Percentiles rank a stretch among this genome's conserved stretches.
phyloP scores from a whole-genome alignment of 2,797 vertebrate genomes.

The Synanceia verrucosa region DNA sequence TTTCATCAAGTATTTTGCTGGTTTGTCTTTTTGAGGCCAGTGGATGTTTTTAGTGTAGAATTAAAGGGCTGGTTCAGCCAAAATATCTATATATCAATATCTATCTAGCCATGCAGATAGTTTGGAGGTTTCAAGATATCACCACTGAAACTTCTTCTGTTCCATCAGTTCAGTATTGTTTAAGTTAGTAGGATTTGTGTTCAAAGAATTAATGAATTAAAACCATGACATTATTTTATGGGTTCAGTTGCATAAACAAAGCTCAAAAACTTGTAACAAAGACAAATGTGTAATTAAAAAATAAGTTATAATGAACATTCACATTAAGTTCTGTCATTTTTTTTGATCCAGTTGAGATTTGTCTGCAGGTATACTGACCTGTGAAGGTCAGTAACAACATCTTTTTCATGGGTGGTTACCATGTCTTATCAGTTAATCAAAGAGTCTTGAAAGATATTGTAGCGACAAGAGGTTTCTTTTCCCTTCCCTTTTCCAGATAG shows the following conservation, averaged over 20 bases:
- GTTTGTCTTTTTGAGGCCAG: background rate
- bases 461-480: conserved; percentile 48
- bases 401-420: conserved; percentile 57
- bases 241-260: background rate
- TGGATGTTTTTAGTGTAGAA: background rate
- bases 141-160: background rate
- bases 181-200: background rate
- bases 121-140: background rate
- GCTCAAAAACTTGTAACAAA: too few species aligned
- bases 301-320: background rate
- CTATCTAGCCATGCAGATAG: background rate
- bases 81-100: background rate
- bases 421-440: conserved; percentile 60
- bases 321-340: background rate
- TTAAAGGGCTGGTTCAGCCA: background rate
- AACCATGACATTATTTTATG: background rate
- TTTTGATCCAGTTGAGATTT: background rate
- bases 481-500: conserved; percentile 43
- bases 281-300: too few species aligned
- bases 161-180: background rate
- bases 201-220: background rate
- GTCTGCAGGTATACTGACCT: conserved; percentile 2
- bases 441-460: conserved; percentile 49
- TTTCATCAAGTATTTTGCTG: background rate
- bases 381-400: conserved; percentile 38